Evolutionary conservation across 2,797 vertebrate genomes (phyloP).

Genomic region (Falco columbarius): DNA sequence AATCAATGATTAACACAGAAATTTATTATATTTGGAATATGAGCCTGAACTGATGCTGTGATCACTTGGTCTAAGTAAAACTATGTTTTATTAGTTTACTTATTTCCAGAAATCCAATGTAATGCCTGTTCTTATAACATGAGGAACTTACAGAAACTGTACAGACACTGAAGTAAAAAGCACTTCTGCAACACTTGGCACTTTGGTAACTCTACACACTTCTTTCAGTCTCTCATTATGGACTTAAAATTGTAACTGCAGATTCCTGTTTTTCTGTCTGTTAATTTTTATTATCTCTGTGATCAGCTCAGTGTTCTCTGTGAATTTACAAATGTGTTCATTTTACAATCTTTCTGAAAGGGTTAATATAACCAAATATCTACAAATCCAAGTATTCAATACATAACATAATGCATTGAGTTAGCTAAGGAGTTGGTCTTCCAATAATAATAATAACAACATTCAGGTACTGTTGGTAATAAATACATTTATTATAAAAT

Average conservation of each 20-base stretch:
- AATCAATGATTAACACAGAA: not conserved
- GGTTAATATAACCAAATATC: not conserved
- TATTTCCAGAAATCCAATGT: not conserved
- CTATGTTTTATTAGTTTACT: not conserved
- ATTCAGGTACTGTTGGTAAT: too few species aligned
- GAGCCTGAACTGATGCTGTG: not conserved
- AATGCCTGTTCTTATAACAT: not conserved
- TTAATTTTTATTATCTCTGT: not conserved
- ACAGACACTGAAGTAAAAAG: not conserved
- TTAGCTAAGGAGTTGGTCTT: not conserved
- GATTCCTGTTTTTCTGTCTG: not conserved
- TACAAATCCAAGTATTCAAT: not conserved
- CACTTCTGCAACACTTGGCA: not conserved
- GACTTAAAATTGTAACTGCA: not conserved
- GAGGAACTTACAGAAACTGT: not conserved
- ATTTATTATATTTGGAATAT: not conserved
- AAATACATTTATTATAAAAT: too few species aligned
- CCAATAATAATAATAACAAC: not conserved
- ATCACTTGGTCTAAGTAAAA: not conserved
- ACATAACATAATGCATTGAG: not conserved
- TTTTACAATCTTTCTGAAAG: not conserved
- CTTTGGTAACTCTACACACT: not conserved
- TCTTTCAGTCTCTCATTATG: not conserved
- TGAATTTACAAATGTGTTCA: not conserved
- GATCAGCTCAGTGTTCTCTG: not conserved